phyloP scores from a whole-genome alignment of 2,888 invertebrate species.

The Tetragonula carbonaria region DNA sequence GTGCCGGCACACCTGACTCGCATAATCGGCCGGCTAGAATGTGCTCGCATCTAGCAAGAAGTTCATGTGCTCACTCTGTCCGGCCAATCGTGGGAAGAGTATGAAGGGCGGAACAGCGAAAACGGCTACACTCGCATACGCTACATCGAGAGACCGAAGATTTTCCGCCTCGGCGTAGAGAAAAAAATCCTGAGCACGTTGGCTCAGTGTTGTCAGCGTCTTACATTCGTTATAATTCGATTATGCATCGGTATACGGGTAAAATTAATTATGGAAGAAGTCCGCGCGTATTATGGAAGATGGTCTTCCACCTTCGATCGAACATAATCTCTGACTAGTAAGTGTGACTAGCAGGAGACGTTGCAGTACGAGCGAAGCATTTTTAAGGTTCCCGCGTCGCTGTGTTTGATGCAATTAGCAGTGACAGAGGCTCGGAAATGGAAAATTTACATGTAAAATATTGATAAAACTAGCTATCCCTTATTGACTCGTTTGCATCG shows the following conservation, averaged over 20 bases:
- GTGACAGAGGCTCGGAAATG: no score
- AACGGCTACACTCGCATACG: background rate
- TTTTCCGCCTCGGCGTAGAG: background rate
- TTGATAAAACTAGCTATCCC: no score
- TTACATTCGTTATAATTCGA: background rate
- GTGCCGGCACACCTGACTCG: conserved; percentile 48
- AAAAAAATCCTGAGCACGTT: background rate
- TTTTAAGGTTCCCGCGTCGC: no score
- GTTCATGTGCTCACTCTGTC: background rate
- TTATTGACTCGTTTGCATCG: no score
- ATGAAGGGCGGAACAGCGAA: conserved; percentile 4
- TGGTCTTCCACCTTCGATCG: background rate
- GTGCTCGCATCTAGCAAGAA: conserved; percentile 26
- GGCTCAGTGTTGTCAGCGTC: background rate
- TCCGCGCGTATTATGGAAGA: background rate
- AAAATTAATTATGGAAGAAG: background rate
- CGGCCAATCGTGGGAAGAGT: conserved; percentile 14
- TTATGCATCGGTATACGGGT: conserved; percentile 2
- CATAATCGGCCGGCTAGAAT: conserved; percentile 49
- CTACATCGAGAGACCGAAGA: background rate
- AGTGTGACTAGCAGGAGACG: background rate
- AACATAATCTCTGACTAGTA: background rate
- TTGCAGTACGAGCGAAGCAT: no score
- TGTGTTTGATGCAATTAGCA: no score
- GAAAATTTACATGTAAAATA: no score